Evolutionary conservation across 2,888 invertebrate species (phyloP).

Genomic region (Dinocampus coccinellae): DNA sequence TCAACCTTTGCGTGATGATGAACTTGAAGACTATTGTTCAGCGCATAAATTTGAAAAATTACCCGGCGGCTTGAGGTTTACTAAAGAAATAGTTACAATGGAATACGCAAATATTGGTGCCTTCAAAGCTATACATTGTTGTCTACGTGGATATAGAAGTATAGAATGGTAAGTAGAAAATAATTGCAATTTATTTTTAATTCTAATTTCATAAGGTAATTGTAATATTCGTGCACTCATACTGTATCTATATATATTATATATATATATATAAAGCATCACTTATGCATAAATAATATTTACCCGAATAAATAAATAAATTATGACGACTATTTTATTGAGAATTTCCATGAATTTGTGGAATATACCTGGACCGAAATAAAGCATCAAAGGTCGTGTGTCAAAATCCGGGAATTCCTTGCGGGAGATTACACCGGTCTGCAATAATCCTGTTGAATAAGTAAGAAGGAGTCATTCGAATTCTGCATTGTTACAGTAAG

Average conservation of each 20-base stretch:
- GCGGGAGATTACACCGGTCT: not conserved
- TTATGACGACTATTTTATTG: not conserved
- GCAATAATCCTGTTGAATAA: not conserved
- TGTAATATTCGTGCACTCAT: not conserved
- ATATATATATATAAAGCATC: not conserved
- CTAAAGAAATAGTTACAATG: conserved; percentile 78
- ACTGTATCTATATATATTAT: not conserved
- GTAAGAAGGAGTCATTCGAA: not conserved
- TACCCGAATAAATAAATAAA: not conserved
- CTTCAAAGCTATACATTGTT: conserved; percentile 84
- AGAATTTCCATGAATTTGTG: not conserved
- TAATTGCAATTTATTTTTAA: conserved; percentile 9
- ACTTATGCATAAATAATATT: not conserved
- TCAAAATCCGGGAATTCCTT: not conserved
- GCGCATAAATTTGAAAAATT: conserved; percentile 73
- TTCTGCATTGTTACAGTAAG: not conserved
- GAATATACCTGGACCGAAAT: not conserved
- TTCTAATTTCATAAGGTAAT: not conserved
- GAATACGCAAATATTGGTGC: conserved; percentile 79
- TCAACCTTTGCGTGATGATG: conserved; percentile 44
- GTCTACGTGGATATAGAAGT: conserved; percentile 81
- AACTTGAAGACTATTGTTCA: conserved; percentile 73
- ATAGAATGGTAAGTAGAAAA: conserved; percentile 85
- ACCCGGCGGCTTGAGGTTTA: conserved; percentile 79
- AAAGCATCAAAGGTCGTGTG: not conserved